phyloP scores from a whole-genome alignment of 2,888 invertebrate genomes.

The Yponomeuta evonymella region DNA sequence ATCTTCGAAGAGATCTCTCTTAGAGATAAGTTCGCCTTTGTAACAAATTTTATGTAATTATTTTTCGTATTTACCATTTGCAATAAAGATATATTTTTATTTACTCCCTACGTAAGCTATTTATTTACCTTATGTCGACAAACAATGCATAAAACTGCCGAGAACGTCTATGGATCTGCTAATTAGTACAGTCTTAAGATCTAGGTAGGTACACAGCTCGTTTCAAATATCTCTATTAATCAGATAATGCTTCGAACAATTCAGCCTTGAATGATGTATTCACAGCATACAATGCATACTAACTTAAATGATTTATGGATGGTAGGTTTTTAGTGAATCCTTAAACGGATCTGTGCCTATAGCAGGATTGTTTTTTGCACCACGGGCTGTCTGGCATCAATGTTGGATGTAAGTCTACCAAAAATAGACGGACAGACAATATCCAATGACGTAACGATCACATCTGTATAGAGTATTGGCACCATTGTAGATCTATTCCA shows the following conservation, averaged over 20 bases:
- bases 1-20: neutral
- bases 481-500: neutral
- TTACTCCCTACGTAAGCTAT: neutral
- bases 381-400: neutral
- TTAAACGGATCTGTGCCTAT: conserved; percentile 15
- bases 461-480: neutral
- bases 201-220: neutral
- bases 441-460: neutral
- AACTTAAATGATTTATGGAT: conserved; percentile 34
- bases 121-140: neutral
- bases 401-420: neutral
- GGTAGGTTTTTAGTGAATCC: conserved; percentile 28
- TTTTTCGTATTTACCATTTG: too few relatives aligned
- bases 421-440: neutral
- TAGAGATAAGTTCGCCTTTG: too few relatives aligned
- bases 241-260: neutral
- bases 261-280: neutral
- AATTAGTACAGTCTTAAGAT: too few relatives aligned
- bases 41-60: too few relatives aligned
- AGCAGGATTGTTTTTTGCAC: neutral
- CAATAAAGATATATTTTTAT: neutral
- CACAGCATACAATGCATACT: conserved; percentile 40
- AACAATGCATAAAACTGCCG: neutral
- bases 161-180: neutral
- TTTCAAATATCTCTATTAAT: neutral